Base-by-base conservation (phyloP, 2,888 invertebrate genomes). In the Spilarctia lutea region DNA sequence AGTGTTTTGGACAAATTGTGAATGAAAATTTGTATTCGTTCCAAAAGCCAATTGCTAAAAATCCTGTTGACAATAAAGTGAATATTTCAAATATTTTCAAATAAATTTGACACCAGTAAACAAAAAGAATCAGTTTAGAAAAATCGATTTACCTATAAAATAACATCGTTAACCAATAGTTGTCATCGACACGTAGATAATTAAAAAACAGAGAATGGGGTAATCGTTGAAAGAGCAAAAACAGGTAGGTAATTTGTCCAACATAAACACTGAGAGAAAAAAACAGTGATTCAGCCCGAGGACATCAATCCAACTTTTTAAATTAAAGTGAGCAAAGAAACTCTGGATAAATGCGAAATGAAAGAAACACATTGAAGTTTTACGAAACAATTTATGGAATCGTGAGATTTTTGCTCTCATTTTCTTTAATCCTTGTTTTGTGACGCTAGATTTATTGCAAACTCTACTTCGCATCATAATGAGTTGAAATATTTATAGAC, bases 221-320 rank as follows among this genome's bases (percentile, higher is more conserved):
- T 56, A 73, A 68, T 68, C 63, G 70, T 79, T 77, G 73, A 81
- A 77, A 78, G 45, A 65, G 72, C 56, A 72, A 65, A 78, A 76
- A 75, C 74, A 81, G 79, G 81, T 87, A 81, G 79, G 81, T 87
- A 86, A 88, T 88, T 87, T 84, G 82, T 80, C 76, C 84, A 83
- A 77, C 83, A 86, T 85, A 89, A 89, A 89, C 79, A 88, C 83
- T 82, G 79, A 68, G 78, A 68, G 86, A 85, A 89, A 88, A 89
- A 86, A 87, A 78, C 81, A 81, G 85, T 86, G 86, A 89, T 85
- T 85, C 81, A 60, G 81, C 86, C 85, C 79, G 83, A 83, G 88
- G 90, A 83, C 91, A 89, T 91, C 94, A 94, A 93, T 94, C 90
- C 91, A 94, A 94, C 93, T 94, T 94, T 94, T 93, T 91, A 93